Evolutionary conservation across 2,797 vertebrate species (phyloP).

Genomic region (Enteromius treurensis): DNA sequence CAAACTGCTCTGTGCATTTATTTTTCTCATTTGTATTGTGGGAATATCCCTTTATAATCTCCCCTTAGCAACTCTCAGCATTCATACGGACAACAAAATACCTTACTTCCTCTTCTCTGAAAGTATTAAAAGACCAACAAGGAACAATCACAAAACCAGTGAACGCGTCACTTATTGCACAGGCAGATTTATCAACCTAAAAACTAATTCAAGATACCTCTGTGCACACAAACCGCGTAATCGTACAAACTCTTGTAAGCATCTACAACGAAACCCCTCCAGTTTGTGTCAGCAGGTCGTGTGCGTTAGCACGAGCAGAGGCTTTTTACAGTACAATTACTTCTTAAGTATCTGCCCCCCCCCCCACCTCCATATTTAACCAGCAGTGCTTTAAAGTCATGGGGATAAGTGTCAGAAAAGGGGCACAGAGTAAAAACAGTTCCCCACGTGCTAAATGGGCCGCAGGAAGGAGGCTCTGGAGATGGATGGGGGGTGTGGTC

Average conservation of each 20-base stretch:
- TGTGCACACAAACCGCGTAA: constrained; percentile 45
- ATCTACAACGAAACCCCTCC: constrained; percentile 39
- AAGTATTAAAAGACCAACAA: constrained; percentile 39
- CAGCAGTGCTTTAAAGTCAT: neutral
- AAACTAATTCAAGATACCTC: constrained; percentile 67
- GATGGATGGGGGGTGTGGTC: constrained; percentile 26
- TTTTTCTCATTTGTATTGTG: constrained; percentile 47
- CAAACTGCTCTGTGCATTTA: neutral
- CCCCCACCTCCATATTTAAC: neutral
- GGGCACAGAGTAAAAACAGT: neutral
- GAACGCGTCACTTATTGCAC: constrained; percentile 77
- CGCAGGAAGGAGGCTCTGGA: constrained; percentile 17
- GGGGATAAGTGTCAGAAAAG: constrained; percentile 14
- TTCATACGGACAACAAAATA: constrained; percentile 44
- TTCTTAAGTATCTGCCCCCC: constrained; percentile 10
- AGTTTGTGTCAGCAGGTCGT: constrained; percentile 58
- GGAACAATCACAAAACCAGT: constrained; percentile 59
- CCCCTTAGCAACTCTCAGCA: neutral
- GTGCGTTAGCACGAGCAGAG: constrained; percentile 64
- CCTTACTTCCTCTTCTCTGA: constrained; percentile 19
- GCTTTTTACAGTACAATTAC: constrained; percentile 72
- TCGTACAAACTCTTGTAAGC: constrained; percentile 64
- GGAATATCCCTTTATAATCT: constrained; percentile 4
- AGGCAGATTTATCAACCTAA: constrained; percentile 67
- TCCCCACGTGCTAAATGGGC: neutral